Base-by-base conservation (phyloP, 2,888 invertebrate genomes). In the Cacoxenus indagator region DNA sequence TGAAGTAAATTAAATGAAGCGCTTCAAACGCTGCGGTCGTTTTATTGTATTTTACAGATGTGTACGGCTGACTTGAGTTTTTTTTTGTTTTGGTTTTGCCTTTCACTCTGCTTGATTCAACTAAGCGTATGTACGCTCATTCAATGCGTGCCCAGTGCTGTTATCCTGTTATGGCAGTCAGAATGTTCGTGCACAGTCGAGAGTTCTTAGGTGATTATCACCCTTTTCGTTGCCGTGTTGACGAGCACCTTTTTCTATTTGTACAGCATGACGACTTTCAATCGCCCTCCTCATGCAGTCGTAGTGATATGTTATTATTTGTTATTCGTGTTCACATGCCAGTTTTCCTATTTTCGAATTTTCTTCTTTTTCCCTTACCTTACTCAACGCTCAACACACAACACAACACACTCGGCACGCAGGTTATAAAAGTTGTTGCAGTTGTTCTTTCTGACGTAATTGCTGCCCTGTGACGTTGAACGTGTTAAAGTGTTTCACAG, bases 221-320 rank as follows among this genome's bases (percentile, higher is more conserved):
- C 72, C 71, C 73, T 73, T 73, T 75, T 70, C 59, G 24, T 48
- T 43, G 9, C 55, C 19, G 55, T 46, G 65, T 59, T 62, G 46
- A 22, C 37, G 22, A 17, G 22, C 31, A 67, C n/a, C n/a, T n/a
- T 43, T 24, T 45, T 48, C 26, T 62, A 43, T 54, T 54, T 65
- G 68, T 66, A 65, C 67, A 71, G 71, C 73, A 70, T 75, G 75
- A n/a, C n/a, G n/a, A 75, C 75, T 71, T 75, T 73, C 75, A 75
- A 73, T 70, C 69, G 73, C 69, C 73, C 73, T 73, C 69, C 68
- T 61, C 54, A 55, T 62, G 57, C 37, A 22, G n/a, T 31, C 55
- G 27, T 24, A 17, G 22, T 64, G 51, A 64, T 37, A 57, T 37
- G 45, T 43, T 68, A 26, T 24, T 65, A 69, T 70, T 70, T 65